Base-by-base conservation (phyloP, 2,888 invertebrate species). In the Lasioglossum morio region DNA sequence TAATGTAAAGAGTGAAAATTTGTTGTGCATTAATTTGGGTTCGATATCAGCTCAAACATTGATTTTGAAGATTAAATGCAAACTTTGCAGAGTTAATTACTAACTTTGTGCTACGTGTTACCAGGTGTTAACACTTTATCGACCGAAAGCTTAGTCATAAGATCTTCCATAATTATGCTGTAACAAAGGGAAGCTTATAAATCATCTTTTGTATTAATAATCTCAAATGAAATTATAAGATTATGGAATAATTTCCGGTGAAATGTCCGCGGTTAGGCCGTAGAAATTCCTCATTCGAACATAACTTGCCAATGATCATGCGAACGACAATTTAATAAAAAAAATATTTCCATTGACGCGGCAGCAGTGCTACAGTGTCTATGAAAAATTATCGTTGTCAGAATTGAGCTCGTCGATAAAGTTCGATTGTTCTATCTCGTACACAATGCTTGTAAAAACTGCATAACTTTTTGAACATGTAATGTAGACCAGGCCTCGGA, bases 241-340 rank as follows among this genome's bases (percentile, higher is more conserved):
- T 57, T n/a, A 57, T 12, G 53, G 57, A 82, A 75, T 72, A 78
- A 82, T 75, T 75, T 74, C 60, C 43, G 27, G 10, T 30, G 43
- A 82, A 84, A 84, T 63, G 84, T 43, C n/a, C 48, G 73, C 43
- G 10, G 30, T 27, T 40, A 74, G 48, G 34, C 48, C 60, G 14
- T 19, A 19, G 34, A 70, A 77, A 16, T 60, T 48, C 27, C 43
- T 14, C 19, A 43, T 60, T 74, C 84, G 70, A 83, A 83, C 75
- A 83, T 14, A 48, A 53, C 74, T 72, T 34, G 63, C 40, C 60
- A 84, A 84, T 82, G 34, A 73, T 73, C 30, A 46, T 37, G 57
- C n/a, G 57, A 69, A 12, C 40, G 37, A 37, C 37, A 60, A 82
- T 82, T 23, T 77, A 82, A 77, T 77, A 74, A 84, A 82, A 77